phyloP scores from a whole-genome alignment of 2,113 vertebrate genomes.

The Neomonachus schauinslandi region DNA sequence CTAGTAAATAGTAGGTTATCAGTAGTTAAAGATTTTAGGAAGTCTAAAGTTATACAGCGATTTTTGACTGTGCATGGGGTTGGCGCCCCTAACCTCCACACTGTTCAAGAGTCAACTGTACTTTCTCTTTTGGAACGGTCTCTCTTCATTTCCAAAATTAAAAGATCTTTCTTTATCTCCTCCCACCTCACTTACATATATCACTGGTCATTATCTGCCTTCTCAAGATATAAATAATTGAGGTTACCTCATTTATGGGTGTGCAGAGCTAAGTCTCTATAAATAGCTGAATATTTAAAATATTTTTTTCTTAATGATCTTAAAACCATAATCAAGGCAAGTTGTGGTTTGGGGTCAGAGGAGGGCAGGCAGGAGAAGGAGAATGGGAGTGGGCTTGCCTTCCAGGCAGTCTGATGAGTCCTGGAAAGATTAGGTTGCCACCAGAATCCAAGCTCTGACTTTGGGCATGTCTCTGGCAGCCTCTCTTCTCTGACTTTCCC shows the following conservation, averaged over 20 bases:
- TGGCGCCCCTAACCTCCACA: neutral
- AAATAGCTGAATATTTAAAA: neutral
- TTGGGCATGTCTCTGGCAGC: neutral
- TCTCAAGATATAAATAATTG: neutral
- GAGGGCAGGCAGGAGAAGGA: neutral
- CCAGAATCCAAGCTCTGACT: neutral
- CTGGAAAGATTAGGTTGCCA: neutral
- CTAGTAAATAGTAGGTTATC: neutral
- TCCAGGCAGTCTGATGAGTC: neutral
- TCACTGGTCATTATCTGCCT: neutral
- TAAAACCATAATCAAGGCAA: neutral
- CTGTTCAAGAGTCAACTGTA: neutral
- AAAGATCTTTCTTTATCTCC: neutral
- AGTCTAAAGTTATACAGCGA: neutral
- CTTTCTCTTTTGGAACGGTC: neutral
- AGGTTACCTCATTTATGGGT: neutral
- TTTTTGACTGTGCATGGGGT: neutral
- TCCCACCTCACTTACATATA: neutral
- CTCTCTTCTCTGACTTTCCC: neutral
- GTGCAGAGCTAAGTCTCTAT: neutral
- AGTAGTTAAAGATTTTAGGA: neutral
- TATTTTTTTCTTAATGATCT: neutral
- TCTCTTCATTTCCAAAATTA: slow-evolving; percentile 16
- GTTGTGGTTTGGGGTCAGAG: neutral
- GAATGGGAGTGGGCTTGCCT: neutral